Evolutionary conservation across 1,140 invertebrate genomes (phyloP).

Genomic region (Galendromus occidentalis): DNA sequence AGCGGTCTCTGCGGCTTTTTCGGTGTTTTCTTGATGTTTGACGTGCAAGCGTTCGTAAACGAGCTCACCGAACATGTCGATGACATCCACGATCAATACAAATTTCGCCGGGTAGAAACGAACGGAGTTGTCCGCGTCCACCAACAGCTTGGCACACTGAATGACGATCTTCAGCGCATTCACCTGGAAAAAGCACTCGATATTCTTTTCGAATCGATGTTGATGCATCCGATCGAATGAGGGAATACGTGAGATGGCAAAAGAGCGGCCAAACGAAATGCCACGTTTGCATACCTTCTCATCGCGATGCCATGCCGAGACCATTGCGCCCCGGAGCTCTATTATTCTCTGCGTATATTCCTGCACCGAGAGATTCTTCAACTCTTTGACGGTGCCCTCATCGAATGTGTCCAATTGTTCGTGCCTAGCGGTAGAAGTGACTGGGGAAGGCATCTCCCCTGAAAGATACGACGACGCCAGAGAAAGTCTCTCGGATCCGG

Average conservation of each 20-base stretch:
- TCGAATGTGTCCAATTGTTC: slow-evolving; percentile 89
- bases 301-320: slow-evolving; percentile 71
- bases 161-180: slow-evolving; percentile 91
- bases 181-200: neutral
- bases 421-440: neutral
- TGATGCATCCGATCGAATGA: no score
- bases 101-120: slow-evolving; percentile 96
- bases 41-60: slow-evolving; percentile 65
- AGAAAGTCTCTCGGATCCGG: neutral
- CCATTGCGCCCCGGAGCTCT: slow-evolving; percentile 67
- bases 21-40: slow-evolving; percentile 39
- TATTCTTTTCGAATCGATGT: no score
- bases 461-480: slow-evolving; percentile 8
- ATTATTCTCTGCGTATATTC: slow-evolving; percentile 74
- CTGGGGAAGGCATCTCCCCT: neutral
- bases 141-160: slow-evolving; percentile 70
- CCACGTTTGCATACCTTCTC: slow-evolving; percentile 44
- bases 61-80: slow-evolving; percentile 81
- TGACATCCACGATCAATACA: slow-evolving; percentile 79
- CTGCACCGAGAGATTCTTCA: slow-evolving; percentile 62
- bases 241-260: no score
- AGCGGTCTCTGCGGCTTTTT: slow-evolving; percentile 73
- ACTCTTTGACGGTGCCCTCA: slow-evolving; percentile 57
- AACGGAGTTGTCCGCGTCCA: slow-evolving; percentile 50
- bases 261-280: no score